Evolutionary conservation across 2,113 vertebrate genomes (phyloP), one percentile per base, ranked within the genome.

Genomic region (Ceyx cyanopectus): DNA sequence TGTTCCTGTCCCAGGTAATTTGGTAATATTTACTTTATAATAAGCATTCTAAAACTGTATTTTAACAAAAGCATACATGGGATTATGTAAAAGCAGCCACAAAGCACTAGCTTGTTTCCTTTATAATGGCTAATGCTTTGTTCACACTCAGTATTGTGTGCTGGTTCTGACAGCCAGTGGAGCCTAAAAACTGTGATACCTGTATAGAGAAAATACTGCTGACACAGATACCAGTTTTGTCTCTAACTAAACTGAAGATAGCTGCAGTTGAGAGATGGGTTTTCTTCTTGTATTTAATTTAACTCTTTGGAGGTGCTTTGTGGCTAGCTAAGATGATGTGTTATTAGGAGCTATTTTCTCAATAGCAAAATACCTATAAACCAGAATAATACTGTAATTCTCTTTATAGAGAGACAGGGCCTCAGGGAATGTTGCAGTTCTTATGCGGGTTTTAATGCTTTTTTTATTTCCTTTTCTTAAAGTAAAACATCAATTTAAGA

Each of bases 251-350:
- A 82, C 17, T 74, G 32, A 67, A 75, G 29, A n/a, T 65, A 76
- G n/a, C 24, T 74, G 1, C 20, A 61, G 24, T 12, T 68, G 29
- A 61, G 27, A 80, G n/a, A 61, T 56, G 41, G 2, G 1, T 15
- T 89, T 81, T 63, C 16, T 76, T 51, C 17, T 46, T 87, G 13
- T 70, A 27, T 82, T 58, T 61, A 53, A 58, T 80, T 67, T 37
- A 67, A 40, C 30, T 87, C 16, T 58, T 54, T 72, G 17, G 14
- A 43, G 27, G 53, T 81, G 69, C 54, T 96, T 92, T 95, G 41
- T 85, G 54, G 41, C 54, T 81, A 32, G 67, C 60, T 48, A n/a
- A 86, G 40, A 48, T 83, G 32, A 41, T 75, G 26, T 79, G 66
- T 46, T 81, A 41, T 85, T 81, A 74, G 23, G n/a, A 81, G 29